Conservation (phyloP, 1,140 invertebrate genomes). For the Aporrectodea caliginosa region DNA sequence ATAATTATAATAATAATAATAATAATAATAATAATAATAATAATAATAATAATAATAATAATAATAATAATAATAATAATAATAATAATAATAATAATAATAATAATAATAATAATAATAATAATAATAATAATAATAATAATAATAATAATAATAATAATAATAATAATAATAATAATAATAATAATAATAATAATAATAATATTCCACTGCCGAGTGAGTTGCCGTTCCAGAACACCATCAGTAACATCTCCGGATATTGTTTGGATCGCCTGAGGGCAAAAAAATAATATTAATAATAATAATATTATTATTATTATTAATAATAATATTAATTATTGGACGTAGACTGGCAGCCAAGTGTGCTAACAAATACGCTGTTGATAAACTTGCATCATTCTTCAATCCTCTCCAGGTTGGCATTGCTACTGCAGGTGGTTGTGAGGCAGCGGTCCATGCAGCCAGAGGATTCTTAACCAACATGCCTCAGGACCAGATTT, state of each 20-base stretch:
- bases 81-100: background rate
- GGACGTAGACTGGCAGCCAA: too few relatives aligned
- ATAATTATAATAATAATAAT: background rate
- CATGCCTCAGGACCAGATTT: too few relatives aligned
- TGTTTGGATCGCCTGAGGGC: too few relatives aligned
- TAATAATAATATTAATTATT: too few relatives aligned
- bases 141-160: background rate
- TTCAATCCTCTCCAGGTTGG: too few relatives aligned
- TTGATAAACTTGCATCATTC: too few relatives aligned
- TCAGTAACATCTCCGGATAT: too few relatives aligned
- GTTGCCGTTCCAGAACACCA: background rate
- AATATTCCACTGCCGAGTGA: background rate
- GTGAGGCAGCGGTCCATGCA: too few relatives aligned
- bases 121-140: background rate
- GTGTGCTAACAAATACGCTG: too few relatives aligned
- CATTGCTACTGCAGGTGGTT: too few relatives aligned
- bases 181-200: background rate
- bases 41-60: background rate
- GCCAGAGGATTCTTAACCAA: too few relatives aligned
- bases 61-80: background rate
- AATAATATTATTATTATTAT: background rate
- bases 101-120: background rate
- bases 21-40: background rate
- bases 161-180: background rate
- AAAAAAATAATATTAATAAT: background rate